These are phyloP conservation scores for Squalus acanthias DNA, from an alignment of 2,797 vertebrate genomes.

Conservation along the genomic window DNA sequence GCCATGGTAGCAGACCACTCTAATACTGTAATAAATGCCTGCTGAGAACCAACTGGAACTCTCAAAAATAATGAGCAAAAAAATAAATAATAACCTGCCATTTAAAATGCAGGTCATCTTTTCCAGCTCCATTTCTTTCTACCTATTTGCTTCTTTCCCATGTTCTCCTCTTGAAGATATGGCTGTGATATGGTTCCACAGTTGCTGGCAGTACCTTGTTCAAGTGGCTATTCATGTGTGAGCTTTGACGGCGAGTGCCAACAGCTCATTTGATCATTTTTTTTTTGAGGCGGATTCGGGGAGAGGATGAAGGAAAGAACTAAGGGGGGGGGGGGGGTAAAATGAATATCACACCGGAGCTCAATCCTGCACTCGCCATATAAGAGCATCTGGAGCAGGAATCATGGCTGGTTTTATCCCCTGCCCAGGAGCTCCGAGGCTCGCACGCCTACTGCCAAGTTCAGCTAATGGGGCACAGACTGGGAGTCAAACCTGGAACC, in stretches of 20 bases:
- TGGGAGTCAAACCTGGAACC: neutral
- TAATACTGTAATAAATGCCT: conserved; percentile 18
- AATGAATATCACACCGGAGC: neutral
- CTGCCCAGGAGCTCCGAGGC: neutral
- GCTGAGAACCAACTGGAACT: neutral
- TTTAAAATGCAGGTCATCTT: conserved; percentile 33
- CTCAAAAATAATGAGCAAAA: conserved; percentile 21
- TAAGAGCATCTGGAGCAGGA: neutral
- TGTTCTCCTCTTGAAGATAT: neutral
- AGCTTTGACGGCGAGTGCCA: neutral
- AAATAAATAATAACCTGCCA: neutral
- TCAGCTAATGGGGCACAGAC: neutral
- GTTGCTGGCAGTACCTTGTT: neutral
- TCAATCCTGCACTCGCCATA: neutral
- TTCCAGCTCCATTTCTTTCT: conserved; percentile 11
- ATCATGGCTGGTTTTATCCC: neutral
- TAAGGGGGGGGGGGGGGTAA: neutral
- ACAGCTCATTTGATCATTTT: neutral
- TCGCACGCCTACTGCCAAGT: neutral
- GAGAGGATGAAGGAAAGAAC: neutral
- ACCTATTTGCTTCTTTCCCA: neutral
- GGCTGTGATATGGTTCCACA: neutral
- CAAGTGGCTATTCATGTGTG: neutral
- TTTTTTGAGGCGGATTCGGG: neutral
- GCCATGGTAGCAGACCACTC: conserved; percentile 29